These are phyloP conservation scores for Phoenicopterus ruber DNA, from an alignment of 2,113 vertebrate species.

Conservation along the genomic window DNA sequence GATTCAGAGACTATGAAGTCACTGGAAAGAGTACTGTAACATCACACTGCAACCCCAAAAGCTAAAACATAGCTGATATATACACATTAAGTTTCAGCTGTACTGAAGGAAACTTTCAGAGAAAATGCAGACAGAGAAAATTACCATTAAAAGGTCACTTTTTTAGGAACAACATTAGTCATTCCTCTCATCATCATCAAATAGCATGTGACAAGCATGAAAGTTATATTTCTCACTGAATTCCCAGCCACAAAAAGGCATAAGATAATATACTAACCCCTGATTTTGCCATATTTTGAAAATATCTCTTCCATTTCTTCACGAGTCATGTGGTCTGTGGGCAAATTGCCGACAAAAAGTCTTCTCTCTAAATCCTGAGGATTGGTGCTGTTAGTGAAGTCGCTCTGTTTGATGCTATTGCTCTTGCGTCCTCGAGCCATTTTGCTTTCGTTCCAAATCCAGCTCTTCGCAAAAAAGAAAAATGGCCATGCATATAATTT, in stretches of 20 bases:
- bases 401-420: conserved; percentile 70
- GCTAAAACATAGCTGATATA: not conserved
- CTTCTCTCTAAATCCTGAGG: conserved; percentile 86
- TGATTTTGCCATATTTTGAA: conserved; percentile 82
- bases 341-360: conserved; percentile 92
- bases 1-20: not conserved
- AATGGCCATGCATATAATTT: conserved; percentile 59
- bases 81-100: not conserved
- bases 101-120: not conserved
- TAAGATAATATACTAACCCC: conserved; percentile 82
- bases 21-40: not conserved
- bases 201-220: conserved; percentile 13
- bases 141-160: conserved; percentile 29
- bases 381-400: conserved; percentile 80
- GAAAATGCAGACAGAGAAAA: not conserved
- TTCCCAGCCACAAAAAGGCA: conserved; percentile 51
- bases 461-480: conserved; percentile 69
- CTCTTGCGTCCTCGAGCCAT: conserved; percentile 87
- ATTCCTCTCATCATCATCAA: not conserved
- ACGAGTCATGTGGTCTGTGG: conserved; percentile 83
- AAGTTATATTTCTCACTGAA: conserved; percentile 15
- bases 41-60: not conserved
- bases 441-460: conserved; percentile 65
- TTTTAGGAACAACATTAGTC: not conserved
- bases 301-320: conserved; percentile 88